A percentile compares a stretch with the other conserved stretches of the same genome.
Conservation (phyloP, 2,888 invertebrate species). For the Magallana nippona region DNA sequence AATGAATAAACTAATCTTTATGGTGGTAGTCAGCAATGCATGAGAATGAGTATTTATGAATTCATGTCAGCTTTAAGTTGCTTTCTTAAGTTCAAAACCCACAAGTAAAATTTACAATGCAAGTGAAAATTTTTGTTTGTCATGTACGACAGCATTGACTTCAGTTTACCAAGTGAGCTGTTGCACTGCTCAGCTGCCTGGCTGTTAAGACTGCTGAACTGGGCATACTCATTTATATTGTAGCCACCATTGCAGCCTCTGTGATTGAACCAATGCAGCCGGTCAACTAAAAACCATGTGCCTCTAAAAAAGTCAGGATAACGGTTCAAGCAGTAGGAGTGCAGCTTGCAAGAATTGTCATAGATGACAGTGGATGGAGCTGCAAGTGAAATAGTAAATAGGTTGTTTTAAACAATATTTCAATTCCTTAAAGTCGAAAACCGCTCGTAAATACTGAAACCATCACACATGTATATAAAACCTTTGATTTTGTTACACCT, state of each 20-base stretch:
- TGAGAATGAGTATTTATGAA: too few relatives aligned
- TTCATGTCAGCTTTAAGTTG: too few relatives aligned
- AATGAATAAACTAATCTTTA: too few relatives aligned
- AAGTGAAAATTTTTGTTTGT: neutral
- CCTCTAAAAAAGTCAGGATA: slow-evolving; percentile 27
- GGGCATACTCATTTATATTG: neutral
- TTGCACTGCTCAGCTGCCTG: slow-evolving; percentile 21
- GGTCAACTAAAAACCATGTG: slow-evolving; percentile 11
- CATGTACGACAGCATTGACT: slow-evolving; percentile 1
- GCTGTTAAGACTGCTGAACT: neutral
- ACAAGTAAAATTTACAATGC: neutral
- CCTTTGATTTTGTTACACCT: too few relatives aligned
- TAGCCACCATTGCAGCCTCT: neutral
- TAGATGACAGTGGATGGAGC: slow-evolving; percentile 39
- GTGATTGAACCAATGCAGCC: slow-evolving; percentile 35
- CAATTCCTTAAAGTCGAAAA: neutral
- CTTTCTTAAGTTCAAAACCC: neutral
- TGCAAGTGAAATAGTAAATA: slow-evolving; percentile 12
- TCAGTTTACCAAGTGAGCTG: neutral
- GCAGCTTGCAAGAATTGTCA: slow-evolving; percentile 42
- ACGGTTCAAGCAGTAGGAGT: slow-evolving; percentile 40
- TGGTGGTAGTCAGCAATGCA: too few relatives aligned
- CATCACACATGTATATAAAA: too few relatives aligned
- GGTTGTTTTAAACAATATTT: neutral
- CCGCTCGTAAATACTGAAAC: too few relatives aligned